Base-by-base conservation (phyloP, 2,113 vertebrate genomes). In the Zingel zingel region DNA sequence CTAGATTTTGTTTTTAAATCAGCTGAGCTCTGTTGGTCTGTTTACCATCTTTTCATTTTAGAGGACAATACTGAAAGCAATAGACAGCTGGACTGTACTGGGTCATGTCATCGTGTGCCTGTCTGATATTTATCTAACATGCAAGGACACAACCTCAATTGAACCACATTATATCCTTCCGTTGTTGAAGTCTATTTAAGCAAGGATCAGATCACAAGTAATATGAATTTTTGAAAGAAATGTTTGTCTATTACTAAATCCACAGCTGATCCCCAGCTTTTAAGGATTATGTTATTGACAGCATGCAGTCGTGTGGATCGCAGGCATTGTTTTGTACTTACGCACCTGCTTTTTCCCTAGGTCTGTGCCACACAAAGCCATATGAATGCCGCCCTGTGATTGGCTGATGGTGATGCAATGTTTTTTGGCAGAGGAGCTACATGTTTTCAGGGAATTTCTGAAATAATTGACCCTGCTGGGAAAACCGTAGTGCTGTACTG, bases 401-500 rank as follows among this genome's bases (percentile, higher is more conserved):
- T 96, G 94, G 95, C 90, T 90, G 79, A 5, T 15, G 93, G 91
- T 95, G 94, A 95, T 93, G 93, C 90, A 95, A 94, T 95, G 89
- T 74, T 90, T 83, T 43, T 80, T 81, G 85, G 84, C 87, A 83
- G 91, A 74, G 74, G 56, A 79, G 90, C 88, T 72, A 89, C 91
- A 84, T 90, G 88, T 86, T 93, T 77, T 51, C 51, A 75, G 86
- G 84, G 86, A 87, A 88, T 93, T 89, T 94, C 83, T 54, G 65
- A 82, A 81, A 85, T 92, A 92, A 94, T 92, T 92, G 90, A 94
- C 89, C 88, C 91, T 77, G 83, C 85, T 82, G 89, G 91, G 91
- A 90, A 85, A 43, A 43, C 39, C 11, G 39, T 88, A 86, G 88
- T 67, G 62, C 45, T 72, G 74, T 64, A 82, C 57, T 71, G 74